A percentile compares a stretch with the other conserved stretches of the same genome.
These are phyloP conservation scores for Keiferia lycopersicella DNA, from an alignment of 2,888 invertebrate genomes.

Conservation along the genomic window DNA sequence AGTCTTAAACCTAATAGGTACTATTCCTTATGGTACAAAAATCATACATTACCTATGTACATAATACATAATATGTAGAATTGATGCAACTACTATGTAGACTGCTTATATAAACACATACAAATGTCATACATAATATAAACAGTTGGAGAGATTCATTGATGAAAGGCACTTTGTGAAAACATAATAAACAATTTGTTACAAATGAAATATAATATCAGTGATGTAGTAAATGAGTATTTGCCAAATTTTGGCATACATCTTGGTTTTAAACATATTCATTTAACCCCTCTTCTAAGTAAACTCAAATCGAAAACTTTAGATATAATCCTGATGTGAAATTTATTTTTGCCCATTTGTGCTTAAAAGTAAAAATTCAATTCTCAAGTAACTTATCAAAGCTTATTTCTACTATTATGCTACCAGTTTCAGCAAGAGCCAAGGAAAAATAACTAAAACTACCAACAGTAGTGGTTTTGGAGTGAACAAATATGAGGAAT, in stretches of 20 bases:
- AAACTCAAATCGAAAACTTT: too few relatives aligned
- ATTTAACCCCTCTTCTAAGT: too few relatives aligned
- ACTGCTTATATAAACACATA: too few relatives aligned
- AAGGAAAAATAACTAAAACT: constrained; percentile 32
- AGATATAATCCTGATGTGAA: too few relatives aligned
- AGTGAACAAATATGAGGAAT: constrained; percentile 78
- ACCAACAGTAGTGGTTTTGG: constrained; percentile 53
- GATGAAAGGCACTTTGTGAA: too few relatives aligned
- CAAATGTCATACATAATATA: background rate
- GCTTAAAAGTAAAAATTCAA: background rate
- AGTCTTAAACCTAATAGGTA: constrained; percentile 21
- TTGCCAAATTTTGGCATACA: too few relatives aligned
- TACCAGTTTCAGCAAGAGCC: constrained; percentile 25
- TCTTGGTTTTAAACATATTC: too few relatives aligned
- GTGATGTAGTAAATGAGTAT: too few relatives aligned
- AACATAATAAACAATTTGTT: too few relatives aligned
- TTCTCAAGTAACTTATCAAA: background rate
- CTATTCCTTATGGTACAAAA: background rate
- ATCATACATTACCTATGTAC: background rate
- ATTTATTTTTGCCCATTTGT: too few relatives aligned
- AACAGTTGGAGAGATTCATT: background rate
- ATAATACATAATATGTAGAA: background rate
- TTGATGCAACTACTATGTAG: too few relatives aligned
- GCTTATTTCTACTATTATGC: constrained; percentile 5
- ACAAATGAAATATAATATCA: too few relatives aligned